Evolutionary conservation across 1,140 invertebrate genomes (phyloP), one percentile per base, ranked within the genome.

Genomic region (Oppia nitens): DNA sequence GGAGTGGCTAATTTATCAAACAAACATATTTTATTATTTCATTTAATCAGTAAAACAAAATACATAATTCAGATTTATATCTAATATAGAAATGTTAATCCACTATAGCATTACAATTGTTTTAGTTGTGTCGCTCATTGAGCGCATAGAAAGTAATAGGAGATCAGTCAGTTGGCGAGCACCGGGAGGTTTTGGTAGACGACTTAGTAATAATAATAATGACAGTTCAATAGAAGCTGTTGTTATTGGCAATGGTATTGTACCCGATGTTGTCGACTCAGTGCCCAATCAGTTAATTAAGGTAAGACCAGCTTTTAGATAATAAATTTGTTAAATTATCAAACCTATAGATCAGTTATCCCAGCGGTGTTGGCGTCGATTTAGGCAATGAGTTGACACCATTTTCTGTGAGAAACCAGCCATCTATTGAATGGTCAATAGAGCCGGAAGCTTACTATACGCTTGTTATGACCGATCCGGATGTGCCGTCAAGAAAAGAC

Each of bases 331-430:
- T 40, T 40, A 17, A 17, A 6, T 9, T 40, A 40, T 40, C 17
- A 40, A 40, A n/a, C n/a, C 17, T 40, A 9, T 17, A 63, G 62
- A 62, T 63, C 17, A 20, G 48, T 6, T 63, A 62, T 47, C 54
- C 62, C 1, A 49, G 47, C 17, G 56, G 56, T 14, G 62, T 57
- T 28, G 21, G 50, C 26, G 21, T 61, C 9, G 27, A 60, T 2
- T 47, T 60, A 24, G 63, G 63, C 65, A 64, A 65, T 23, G 49
- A 59, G 23, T 25, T 64, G 55, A 64, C 53, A 24, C 63, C 63
- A 21, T 52, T 54, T n/a, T 25, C 61, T 20, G 65, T 66, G 20
- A 64, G 63, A 49, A 64, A 64, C 23, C 2, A 63, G 20, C 63
- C 63, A 23, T 26, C 47, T 2, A n/a, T 25, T 57, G 63, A 24